phyloP scores from a whole-genome alignment of 2,797 vertebrate species.

The Holocentrus rufus region DNA sequence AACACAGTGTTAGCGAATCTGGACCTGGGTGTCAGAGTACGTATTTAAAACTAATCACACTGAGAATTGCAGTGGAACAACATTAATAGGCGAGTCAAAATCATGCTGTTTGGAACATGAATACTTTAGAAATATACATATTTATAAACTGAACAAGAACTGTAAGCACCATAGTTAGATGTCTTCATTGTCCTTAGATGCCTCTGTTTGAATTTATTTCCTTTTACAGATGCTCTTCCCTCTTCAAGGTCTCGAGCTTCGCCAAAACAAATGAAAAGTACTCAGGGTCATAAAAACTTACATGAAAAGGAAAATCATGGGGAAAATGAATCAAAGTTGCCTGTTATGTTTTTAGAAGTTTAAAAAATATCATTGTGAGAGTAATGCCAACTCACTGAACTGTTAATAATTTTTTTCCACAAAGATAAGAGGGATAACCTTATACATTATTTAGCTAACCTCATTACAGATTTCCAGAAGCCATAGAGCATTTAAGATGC shows the following conservation, averaged over 20 bases:
- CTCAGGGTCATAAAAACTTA: conserved; percentile 23
- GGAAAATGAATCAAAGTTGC: background rate
- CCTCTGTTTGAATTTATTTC: conserved; percentile 24
- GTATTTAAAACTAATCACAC: no score
- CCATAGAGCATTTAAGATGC: conserved; percentile 8
- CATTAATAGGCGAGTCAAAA: background rate
- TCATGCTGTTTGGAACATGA: background rate
- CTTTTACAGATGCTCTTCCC: background rate
- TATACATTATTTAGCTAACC: conserved; percentile 19
- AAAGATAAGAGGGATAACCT: conserved; percentile 22
- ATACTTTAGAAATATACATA: conserved; percentile 1
- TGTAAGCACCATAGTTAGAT: background rate
- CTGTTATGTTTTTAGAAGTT: background rate
- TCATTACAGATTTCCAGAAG: conserved; percentile 22
- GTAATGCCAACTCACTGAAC: conserved; percentile 18
- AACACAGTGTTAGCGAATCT: no score
- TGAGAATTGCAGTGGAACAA: no score
- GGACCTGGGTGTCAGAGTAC: no score
- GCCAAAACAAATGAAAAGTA: conserved; percentile 36
- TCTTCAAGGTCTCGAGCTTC: conserved; percentile 35
- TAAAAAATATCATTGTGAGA: background rate
- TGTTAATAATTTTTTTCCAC: conserved; percentile 24
- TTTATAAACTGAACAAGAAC: conserved; percentile 12
- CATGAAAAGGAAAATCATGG: conserved; percentile 12
- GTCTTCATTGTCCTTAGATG: conserved; percentile 19